phyloP scores from a whole-genome alignment of 53 echinoderm and acorn worm genomes.

The Zoroaster sp. region DNA sequence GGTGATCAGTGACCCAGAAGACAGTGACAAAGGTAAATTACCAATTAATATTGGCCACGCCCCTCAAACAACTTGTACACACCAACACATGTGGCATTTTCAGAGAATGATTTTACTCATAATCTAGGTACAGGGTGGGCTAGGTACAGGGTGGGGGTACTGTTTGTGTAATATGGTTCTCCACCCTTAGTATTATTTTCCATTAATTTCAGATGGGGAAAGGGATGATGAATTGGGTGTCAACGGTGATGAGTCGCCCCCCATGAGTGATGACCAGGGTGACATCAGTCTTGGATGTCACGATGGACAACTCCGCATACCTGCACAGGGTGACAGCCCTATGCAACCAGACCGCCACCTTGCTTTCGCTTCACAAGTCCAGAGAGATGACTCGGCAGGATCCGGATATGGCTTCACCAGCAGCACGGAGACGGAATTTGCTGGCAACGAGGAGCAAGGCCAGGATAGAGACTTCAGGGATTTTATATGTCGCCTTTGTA shows the following conservation, averaged over 20 bases:
- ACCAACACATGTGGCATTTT: no score
- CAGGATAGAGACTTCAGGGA: slow-evolving; percentile 39
- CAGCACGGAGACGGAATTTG: slow-evolving; percentile 45
- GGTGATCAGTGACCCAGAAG: slow-evolving; percentile 37
- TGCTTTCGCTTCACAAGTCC: slow-evolving; percentile 20
- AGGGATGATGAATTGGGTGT: slow-evolving; percentile 40
- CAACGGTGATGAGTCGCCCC: slow-evolving; percentile 34
- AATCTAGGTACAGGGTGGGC: not conserved
- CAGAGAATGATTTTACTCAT: not conserved
- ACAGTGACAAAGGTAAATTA: slow-evolving; percentile 39
- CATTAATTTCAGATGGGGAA: slow-evolving; percentile 10
- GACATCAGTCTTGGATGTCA: slow-evolving; percentile 30
- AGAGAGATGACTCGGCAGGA: slow-evolving; percentile 32
- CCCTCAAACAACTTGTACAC: not conserved
- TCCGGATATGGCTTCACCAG: slow-evolving; percentile 50
- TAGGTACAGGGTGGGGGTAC: not conserved
- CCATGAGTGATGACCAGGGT: slow-evolving; percentile 43
- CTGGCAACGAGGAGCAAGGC: slow-evolving; percentile 16
- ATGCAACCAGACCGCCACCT: slow-evolving; percentile 17
- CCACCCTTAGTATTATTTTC: no score
- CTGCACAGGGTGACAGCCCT: slow-evolving; percentile 7
- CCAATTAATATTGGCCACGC: not conserved
- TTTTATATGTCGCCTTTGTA: slow-evolving; percentile 74
- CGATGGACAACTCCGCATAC: slow-evolving; percentile 22
- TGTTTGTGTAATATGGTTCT: not conserved